These are phyloP conservation scores for Karalla daura DNA, from an alignment of 2,797 vertebrate species.

Conservation along the genomic window DNA sequence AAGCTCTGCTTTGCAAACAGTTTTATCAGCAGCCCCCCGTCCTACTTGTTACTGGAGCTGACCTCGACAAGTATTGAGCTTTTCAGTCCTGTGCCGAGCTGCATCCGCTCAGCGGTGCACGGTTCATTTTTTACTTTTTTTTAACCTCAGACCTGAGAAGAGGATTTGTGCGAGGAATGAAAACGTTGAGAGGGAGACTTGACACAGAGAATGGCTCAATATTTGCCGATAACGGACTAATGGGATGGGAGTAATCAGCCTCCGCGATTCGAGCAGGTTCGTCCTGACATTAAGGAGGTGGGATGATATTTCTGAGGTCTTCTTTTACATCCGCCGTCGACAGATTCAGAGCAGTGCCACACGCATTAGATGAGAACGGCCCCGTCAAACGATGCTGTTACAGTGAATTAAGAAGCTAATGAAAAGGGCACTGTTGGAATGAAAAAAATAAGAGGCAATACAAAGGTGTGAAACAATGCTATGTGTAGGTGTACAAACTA, in stretches of 20 bases:
- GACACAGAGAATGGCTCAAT: background rate
- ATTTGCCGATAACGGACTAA: background rate
- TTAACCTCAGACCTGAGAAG: background rate
- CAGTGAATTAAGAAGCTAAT: background rate
- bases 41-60: constrained; percentile 19
- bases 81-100: constrained; percentile 3
- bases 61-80: constrained; percentile 40
- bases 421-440: too few species aligned
- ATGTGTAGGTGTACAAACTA: too few species aligned
- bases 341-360: background rate
- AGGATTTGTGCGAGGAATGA: background rate
- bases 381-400: background rate
- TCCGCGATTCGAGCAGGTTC: background rate
- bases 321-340: background rate
- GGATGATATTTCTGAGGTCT: background rate
- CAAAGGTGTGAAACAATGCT: too few species aligned
- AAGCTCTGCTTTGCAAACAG: constrained; percentile 29
- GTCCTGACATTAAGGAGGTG: background rate
- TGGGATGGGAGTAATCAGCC: background rate
- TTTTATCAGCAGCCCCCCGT: constrained; percentile 30
- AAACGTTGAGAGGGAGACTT: background rate
- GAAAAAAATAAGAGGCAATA: too few species aligned
- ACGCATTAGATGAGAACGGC: background rate
- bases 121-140: background rate
- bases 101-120: background rate